Evolutionary conservation across 2,113 vertebrate genomes (phyloP).

Genomic region (Corydoras sp.): DNA sequence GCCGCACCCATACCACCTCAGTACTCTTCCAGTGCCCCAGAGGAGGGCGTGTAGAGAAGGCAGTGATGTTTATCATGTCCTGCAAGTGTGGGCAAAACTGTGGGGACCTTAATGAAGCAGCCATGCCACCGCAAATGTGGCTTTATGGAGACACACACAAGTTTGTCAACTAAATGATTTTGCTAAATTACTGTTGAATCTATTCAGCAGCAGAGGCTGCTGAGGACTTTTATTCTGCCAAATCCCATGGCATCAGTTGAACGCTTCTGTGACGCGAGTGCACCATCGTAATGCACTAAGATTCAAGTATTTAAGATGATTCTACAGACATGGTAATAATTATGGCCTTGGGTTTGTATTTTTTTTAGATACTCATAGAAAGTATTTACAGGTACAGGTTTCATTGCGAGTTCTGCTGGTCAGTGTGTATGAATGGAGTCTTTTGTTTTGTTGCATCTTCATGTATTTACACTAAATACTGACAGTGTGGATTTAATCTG

Average conservation of each 20-base stretch:
- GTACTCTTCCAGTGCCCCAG: constrained; percentile 68
- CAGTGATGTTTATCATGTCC: constrained; percentile 73
- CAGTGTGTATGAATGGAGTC: constrained; percentile 19
- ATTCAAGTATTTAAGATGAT: constrained; percentile 5
- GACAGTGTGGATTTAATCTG: neutral
- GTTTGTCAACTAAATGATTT: constrained; percentile 64
- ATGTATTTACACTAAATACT: constrained; percentile 13
- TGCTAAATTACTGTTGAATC: neutral
- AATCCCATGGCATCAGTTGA: neutral
- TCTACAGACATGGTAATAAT: neutral
- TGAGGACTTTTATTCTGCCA: neutral
- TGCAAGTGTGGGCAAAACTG: constrained; percentile 74
- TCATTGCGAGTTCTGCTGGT: constrained; percentile 14
- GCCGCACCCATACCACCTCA: constrained; percentile 62
- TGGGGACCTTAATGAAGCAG: constrained; percentile 65
- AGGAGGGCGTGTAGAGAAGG: constrained; percentile 61
- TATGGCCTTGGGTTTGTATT: too few species aligned
- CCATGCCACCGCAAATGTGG: constrained; percentile 65
- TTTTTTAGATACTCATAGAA: too few species aligned
- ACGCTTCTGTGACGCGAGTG: constrained; percentile 15
- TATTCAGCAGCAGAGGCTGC: neutral
- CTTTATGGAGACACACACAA: constrained; percentile 73
- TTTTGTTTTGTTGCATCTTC: neutral
- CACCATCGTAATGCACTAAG: constrained; percentile 4
- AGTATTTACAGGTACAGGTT: neutral